Evolutionary conservation across 1,140 invertebrate species (phyloP), one percentile per base, ranked within the genome.

Genomic region (Magallana gigas): DNA sequence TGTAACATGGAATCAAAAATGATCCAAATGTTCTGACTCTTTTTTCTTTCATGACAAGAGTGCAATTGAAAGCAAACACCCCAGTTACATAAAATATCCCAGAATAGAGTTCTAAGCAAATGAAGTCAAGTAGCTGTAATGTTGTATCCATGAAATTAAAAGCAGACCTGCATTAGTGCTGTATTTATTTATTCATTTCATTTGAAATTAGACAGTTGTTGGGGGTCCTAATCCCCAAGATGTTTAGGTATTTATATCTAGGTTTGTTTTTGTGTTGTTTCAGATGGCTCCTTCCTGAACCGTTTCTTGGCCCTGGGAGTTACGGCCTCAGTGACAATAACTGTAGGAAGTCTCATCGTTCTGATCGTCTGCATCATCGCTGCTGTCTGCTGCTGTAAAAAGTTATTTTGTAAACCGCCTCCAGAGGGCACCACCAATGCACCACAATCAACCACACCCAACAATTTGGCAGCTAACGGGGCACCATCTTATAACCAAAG

Each of bases 321-420:
- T 11, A 93, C 93, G 8, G 93, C 93, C 4, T 91, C 93, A 56
- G 91, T 93, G 58, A 91, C 92, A 60, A 93, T 93, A 83, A 92
- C 93, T 8, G 92, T 93, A 1, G 93, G 92, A 23, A 93, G 92
- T 89, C 91, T 93, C 64, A 91, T 93, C 71, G 91, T 93, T 16
- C 57, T 93, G 29, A 82, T 93, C 8, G 92, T 92, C 7, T 93
- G 91, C 84, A 85, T 93, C 23, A 90, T 92, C 5, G 91, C 91
- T 18, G 85, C 93, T 18, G 88, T 91, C 82, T 93, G 91, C 86
- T 93, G 92, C 84, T 93, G 92, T 86, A 81, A 90, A 14, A 85
- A 89, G 57, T 85, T 89, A 14, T 85, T 92, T 48, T 93, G 92
- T 90, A 91, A 91, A 81, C 92, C 91, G 36, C 76, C 88, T 8